Evolutionary conservation across 1,140 invertebrate genomes (phyloP).

Genomic region (Zaprionus gabonicus): DNA sequence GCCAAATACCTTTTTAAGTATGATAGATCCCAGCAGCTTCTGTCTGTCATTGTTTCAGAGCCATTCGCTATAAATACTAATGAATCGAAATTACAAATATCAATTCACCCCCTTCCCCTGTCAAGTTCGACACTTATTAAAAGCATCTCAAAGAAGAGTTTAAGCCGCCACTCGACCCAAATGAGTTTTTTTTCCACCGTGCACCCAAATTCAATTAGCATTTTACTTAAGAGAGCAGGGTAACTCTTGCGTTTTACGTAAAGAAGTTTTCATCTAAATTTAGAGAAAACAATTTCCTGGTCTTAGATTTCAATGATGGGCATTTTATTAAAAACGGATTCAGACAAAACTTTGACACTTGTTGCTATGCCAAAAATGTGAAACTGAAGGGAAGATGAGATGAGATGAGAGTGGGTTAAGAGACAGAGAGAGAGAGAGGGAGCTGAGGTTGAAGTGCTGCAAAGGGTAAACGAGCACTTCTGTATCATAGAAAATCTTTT

Average conservation of each 20-base stretch:
- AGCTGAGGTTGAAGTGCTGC: background rate
- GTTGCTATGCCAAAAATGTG: slow-evolving; percentile 25
- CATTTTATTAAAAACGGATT: slow-evolving; percentile 28
- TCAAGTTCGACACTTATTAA: background rate
- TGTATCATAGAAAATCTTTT: slow-evolving; percentile 42
- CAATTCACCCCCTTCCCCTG: background rate
- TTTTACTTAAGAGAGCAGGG: slow-evolving; percentile 3
- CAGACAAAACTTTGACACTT: slow-evolving; percentile 21
- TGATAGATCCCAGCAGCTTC: background rate
- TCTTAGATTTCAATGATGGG: slow-evolving; percentile 37
- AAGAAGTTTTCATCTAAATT: slow-evolving; percentile 17
- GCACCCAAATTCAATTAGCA: slow-evolving; percentile 13
- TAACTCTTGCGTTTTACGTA: background rate
- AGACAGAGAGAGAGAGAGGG: background rate
- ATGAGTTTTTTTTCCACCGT: slow-evolving; percentile 2
- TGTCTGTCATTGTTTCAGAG: background rate
- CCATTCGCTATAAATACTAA: background rate
- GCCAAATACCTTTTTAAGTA: background rate
- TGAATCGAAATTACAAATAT: slow-evolving; percentile 5
- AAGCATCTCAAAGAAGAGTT: slow-evolving; percentile 1
- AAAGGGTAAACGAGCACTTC: slow-evolving; percentile 28
- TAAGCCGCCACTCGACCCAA: background rate
- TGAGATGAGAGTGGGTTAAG: background rate
- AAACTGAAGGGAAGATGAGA: slow-evolving; percentile 1
- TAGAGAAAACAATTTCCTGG: slow-evolving; percentile 32